Evolutionary conservation across 2,113 vertebrate species (phyloP).

Genomic region (Xyliphius kryptos): DNA sequence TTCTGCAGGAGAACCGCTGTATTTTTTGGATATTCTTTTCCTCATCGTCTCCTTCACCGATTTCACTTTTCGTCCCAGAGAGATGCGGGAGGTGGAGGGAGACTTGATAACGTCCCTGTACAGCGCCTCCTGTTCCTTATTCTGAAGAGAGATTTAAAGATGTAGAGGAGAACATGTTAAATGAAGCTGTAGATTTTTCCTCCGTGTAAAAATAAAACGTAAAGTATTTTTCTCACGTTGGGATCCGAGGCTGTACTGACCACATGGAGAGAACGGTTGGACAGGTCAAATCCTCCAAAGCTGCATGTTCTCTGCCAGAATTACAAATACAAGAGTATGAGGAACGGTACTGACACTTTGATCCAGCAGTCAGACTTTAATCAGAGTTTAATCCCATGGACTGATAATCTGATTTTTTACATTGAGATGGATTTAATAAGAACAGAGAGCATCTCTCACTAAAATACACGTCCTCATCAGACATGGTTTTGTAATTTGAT

Average conservation of each 20-base stretch:
- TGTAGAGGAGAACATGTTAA: conserved; percentile 3
- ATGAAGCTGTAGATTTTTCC: background rate
- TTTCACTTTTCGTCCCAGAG: conserved; percentile 96
- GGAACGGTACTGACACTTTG: background rate
- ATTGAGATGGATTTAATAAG: too few relatives aligned
- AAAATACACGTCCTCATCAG: too few relatives aligned
- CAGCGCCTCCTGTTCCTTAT: conserved; percentile 83
- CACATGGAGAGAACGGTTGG: conserved; percentile 86
- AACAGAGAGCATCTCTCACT: too few relatives aligned
- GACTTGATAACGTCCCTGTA: conserved; percentile 94
- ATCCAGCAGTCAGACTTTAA: background rate
- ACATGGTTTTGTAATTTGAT: too few relatives aligned
- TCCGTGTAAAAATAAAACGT: background rate
- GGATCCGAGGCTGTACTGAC: conserved; percentile 72
- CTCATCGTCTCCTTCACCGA: conserved; percentile 98
- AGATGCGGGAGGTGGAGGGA: conserved; percentile 87
- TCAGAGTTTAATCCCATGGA: background rate
- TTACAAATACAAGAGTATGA: conserved; percentile 6
- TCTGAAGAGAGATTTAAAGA: conserved; percentile 50
- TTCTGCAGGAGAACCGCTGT: conserved; percentile 85
- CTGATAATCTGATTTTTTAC: background rate
- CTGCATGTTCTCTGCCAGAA: conserved; percentile 89
- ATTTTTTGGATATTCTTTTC: conserved; percentile 98
- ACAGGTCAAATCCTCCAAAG: conserved; percentile 95
- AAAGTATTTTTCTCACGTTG: conserved; percentile 68